Evolutionary conservation across 2,888 invertebrate species (phyloP).

Genomic region (Ditula angustiorana): DNA sequence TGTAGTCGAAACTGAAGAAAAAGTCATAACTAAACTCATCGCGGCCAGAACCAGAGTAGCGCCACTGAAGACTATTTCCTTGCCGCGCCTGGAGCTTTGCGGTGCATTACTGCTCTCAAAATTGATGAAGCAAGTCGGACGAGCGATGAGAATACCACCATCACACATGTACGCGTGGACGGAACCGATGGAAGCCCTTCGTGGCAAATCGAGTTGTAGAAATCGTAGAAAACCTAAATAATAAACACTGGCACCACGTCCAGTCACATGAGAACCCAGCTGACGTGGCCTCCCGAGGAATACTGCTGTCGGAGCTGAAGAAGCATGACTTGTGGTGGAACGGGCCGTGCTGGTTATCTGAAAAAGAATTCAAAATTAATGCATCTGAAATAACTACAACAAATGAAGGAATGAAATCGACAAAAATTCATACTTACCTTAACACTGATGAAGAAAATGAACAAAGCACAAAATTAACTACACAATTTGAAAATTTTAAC

Average conservation of each 20-base stretch:
- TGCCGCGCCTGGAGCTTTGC: conserved; percentile 43
- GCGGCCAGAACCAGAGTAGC: conserved; percentile 40
- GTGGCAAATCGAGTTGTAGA: conserved; percentile 45
- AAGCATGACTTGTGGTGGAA: conserved; percentile 37
- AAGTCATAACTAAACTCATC: conserved; percentile 25
- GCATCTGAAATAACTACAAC: background rate
- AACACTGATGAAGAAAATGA: background rate
- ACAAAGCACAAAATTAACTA: background rate
- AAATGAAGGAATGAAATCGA: conserved; percentile 1
- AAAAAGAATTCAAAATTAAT: conserved; percentile 30
- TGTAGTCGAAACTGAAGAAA: conserved; percentile 10
- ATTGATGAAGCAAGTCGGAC: conserved; percentile 38
- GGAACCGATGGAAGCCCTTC: conserved; percentile 46
- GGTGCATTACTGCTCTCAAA: no score
- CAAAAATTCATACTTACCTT: conserved; percentile 12
- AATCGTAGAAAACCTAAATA: conserved; percentile 25
- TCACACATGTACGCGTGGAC: conserved; percentile 47
- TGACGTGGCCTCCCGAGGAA: conserved; percentile 34
- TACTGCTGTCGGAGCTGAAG: conserved; percentile 25
- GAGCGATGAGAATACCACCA: conserved; percentile 36
- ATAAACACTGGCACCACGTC: background rate
- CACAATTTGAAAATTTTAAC: conserved; percentile 4
- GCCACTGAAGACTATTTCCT: conserved; percentile 31
- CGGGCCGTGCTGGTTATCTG: conserved; percentile 39
- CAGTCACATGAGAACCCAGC: conserved; percentile 36